Conservation (phyloP, 2,888 invertebrate species). For the Ornithoptera alexandrae region DNA sequence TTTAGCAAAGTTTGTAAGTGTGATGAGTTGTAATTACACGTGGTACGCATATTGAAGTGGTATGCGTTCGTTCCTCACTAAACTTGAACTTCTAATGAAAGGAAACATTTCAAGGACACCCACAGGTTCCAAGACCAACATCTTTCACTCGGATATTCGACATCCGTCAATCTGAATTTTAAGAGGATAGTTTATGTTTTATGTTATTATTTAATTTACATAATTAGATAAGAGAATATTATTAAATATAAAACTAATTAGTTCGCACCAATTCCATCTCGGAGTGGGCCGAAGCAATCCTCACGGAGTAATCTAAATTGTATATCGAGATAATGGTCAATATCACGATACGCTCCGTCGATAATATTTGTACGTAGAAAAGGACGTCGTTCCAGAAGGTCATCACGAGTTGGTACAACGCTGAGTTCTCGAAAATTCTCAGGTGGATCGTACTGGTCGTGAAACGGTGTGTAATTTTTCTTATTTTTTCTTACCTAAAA, state of each 20-base stretch:
- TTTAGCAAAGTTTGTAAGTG: too few relatives aligned
- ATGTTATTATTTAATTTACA: too few relatives aligned
- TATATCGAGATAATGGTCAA: conserved; percentile 87
- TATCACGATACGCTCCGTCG: conserved; percentile 80
- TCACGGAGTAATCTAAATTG: conserved; percentile 88
- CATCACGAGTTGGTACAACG: conserved; percentile 53
- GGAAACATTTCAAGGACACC: too few relatives aligned
- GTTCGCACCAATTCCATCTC: conserved; percentile 79
- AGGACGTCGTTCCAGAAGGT: conserved; percentile 48
- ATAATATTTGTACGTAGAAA: conserved; percentile 76
- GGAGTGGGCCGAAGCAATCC: conserved; percentile 87
- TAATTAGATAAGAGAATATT: too few relatives aligned
- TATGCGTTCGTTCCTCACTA: too few relatives aligned
- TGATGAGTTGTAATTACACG: too few relatives aligned
- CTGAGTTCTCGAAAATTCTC: conserved; percentile 59
- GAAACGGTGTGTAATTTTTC: neutral
- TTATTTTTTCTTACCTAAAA: conserved; percentile 16
- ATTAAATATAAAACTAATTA: neutral
- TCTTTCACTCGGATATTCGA: too few relatives aligned
- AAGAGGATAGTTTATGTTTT: too few relatives aligned
- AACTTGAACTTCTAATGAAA: too few relatives aligned
- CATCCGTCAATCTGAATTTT: too few relatives aligned
- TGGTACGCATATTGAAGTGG: too few relatives aligned
- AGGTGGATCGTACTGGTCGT: conserved; percentile 46
- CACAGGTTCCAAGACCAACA: too few relatives aligned